Evolutionary conservation across 2,888 invertebrate species (phyloP).

Genomic region (Leptarthrus brevirostris): DNA sequence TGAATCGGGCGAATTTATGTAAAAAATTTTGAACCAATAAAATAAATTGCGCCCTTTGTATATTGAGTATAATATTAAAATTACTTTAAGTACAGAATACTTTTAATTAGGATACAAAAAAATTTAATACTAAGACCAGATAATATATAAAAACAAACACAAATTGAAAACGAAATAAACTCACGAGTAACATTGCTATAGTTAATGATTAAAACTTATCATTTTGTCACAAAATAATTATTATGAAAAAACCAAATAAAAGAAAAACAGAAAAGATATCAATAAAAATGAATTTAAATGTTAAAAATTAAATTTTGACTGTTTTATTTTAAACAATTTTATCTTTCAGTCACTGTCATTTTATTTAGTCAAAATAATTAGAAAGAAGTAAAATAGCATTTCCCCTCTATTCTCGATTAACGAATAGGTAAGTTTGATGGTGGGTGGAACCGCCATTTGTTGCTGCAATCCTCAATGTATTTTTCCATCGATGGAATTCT

Average conservation of each 20-base stretch:
- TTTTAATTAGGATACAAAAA: conserved; percentile 27
- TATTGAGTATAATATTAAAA: conserved; percentile 17
- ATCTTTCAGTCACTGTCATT: too few relatives aligned
- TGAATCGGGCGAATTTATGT: conserved; percentile 25
- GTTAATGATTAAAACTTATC: conserved; percentile 49
- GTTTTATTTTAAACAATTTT: too few relatives aligned
- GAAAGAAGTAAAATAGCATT: too few relatives aligned
- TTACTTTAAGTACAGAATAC: conserved; percentile 19
- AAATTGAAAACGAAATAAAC: conserved; percentile 25
- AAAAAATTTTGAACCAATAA: conserved; percentile 14
- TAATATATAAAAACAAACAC: conserved; percentile 12
- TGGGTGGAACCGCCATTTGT: too few relatives aligned
- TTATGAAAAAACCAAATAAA: conserved; percentile 48
- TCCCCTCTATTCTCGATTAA: too few relatives aligned
- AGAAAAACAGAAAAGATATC: conserved; percentile 33
- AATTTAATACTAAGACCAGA: not conserved
- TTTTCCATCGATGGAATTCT: too few relatives aligned
- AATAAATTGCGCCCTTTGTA: not conserved
- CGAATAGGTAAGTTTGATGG: too few relatives aligned
- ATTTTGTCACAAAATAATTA: conserved; percentile 50
- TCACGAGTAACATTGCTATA: conserved; percentile 44
- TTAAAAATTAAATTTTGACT: conserved; percentile 38
- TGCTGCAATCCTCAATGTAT: too few relatives aligned
- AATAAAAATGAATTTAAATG: conserved; percentile 51
- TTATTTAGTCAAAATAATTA: too few relatives aligned